Conservation (phyloP, 2,113 vertebrate species). For the Candoia aspera region DNA sequence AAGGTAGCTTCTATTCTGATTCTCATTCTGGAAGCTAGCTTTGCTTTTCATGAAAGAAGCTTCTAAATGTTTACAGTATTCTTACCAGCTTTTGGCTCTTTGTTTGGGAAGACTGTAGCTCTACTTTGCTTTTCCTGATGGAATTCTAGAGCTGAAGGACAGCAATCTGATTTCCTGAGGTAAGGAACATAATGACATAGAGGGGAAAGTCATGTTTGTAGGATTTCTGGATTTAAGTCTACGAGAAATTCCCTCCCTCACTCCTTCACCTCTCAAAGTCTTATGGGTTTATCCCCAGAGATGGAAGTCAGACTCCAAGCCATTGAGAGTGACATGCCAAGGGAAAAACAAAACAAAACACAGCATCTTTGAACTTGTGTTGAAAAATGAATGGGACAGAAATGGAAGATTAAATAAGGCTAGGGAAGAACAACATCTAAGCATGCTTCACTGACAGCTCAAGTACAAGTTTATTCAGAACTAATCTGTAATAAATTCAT, state of each 20-base stretch:
- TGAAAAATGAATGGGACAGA: neutral
- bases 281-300: neutral
- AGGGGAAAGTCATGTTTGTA: neutral
- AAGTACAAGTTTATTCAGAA: neutral
- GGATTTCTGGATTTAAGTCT: neutral
- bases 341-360: neutral
- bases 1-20: neutral
- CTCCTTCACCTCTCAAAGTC: neutral
- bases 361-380: neutral
- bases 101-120: neutral
- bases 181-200: neutral
- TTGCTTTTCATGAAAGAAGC: neutral
- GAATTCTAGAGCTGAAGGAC: neutral
- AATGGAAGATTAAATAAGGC: neutral
- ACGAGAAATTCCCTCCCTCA: neutral
- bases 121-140: neutral
- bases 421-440: neutral
- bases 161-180: neutral
- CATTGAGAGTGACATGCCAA: neutral
- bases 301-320: neutral
- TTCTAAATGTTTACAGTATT: neutral
- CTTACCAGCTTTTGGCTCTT: neutral
- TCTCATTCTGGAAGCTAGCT: neutral
- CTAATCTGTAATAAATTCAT: neutral
- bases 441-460: neutral